Evolutionary conservation across 1,140 invertebrate genomes (phyloP).

Genomic region (Ridgeia piscesae): DNA sequence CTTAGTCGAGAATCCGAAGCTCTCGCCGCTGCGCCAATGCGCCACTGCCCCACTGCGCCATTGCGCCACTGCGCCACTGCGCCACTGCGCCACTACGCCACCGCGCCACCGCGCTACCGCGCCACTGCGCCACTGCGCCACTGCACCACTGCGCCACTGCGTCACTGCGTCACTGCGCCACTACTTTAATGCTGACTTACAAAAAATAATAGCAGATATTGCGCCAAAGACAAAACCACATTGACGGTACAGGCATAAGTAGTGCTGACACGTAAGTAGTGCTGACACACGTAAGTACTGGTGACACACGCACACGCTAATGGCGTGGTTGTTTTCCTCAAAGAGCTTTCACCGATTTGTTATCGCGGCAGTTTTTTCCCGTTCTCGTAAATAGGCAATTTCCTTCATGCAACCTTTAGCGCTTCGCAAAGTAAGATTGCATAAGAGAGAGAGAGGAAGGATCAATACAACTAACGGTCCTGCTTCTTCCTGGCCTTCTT

Average conservation of each 20-base stretch:
- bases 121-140: too few relatives aligned
- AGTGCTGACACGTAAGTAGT: neutral
- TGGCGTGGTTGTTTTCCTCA: neutral
- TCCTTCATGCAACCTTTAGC: neutral
- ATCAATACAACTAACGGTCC: neutral
- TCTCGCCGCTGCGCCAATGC: too few relatives aligned
- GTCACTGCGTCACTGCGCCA: too few relatives aligned
- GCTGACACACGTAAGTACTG: neutral
- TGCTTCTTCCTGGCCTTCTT: neutral
- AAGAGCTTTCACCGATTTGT: neutral
- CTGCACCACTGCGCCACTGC: too few relatives aligned
- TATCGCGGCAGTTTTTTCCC: neutral
- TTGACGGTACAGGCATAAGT: neutral
- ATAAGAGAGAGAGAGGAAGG: neutral
- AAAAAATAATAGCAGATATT: too few relatives aligned
- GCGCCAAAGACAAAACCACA: too few relatives aligned
- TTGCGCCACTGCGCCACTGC: too few relatives aligned
- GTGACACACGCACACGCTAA: neutral
- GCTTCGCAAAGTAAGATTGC: neutral
- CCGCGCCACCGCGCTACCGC: too few relatives aligned
- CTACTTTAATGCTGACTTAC: too few relatives aligned
- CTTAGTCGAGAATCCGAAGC: too few relatives aligned
- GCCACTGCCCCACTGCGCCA: too few relatives aligned
- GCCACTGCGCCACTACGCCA: too few relatives aligned
- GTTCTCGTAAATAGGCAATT: neutral